These are phyloP conservation scores for Gymnopithys bicolor DNA, from an alignment of 2,797 vertebrate genomes.

Conservation along the genomic window DNA sequence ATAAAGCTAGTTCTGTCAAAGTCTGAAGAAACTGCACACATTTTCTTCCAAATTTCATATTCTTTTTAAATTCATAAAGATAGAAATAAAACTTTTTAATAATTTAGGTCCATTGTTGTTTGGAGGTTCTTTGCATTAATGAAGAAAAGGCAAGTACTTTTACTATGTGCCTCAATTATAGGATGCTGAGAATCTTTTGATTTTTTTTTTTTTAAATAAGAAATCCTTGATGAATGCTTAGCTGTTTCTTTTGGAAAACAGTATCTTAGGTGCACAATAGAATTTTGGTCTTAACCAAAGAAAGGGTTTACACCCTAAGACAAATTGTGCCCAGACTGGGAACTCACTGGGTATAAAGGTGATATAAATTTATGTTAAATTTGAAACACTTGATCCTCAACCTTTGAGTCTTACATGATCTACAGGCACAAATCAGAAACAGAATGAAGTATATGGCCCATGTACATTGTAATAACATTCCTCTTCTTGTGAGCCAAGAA, in stretches of 20 bases:
- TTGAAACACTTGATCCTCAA: slow-evolving; percentile 12
- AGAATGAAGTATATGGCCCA: neutral
- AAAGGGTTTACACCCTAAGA: neutral
- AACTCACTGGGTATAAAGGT: neutral
- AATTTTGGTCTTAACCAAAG: neutral
- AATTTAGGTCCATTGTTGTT: neutral
- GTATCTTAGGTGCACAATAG: neutral
- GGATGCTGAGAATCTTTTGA: neutral
- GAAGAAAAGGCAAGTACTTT: neutral
- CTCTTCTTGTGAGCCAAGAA: slow-evolving; percentile 20
- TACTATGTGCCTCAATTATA: neutral
- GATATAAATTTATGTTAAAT: slow-evolving; percentile 9
- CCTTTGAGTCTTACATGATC: slow-evolving; percentile 11
- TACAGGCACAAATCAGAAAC: slow-evolving; percentile 1
- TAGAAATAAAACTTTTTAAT: neutral
- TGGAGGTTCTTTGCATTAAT: accelerated
- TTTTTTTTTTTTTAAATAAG: neutral
- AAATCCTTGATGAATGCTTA: neutral
- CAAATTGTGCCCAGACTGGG: neutral
- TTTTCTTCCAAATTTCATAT: neutral
- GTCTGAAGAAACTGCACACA: neutral
- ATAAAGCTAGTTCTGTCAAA: neutral
- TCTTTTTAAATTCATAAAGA: neutral
- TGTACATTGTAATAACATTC: neutral
- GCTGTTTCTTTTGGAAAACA: neutral